Percentiles rank a stretch among this genome's conserved stretches.
These are phyloP conservation scores for Ceratoteleas bidentatus DNA, from an alignment of 1,140 invertebrate species.

Conservation along the genomic window DNA sequence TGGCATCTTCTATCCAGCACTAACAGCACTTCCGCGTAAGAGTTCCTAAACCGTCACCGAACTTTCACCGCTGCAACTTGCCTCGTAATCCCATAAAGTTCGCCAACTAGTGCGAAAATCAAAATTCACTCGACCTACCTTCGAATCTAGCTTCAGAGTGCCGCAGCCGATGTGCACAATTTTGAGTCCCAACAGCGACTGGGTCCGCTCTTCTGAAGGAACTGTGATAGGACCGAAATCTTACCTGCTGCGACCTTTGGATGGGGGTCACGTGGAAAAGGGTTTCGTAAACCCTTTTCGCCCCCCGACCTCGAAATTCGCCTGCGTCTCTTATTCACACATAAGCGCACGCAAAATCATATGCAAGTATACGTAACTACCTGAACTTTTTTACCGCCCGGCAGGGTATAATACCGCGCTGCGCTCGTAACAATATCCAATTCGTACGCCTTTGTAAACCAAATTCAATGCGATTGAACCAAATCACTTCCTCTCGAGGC, in stretches of 20 bases:
- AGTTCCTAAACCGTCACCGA: too few relatives aligned
- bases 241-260: conserved; percentile 78
- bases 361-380: conserved; percentile 69
- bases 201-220: conserved; percentile 73
- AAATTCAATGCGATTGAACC: conserved; percentile 43
- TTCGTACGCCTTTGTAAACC: conserved; percentile 48
- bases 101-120: too few relatives aligned
- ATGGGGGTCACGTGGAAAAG: conserved; percentile 79
- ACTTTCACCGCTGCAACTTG: too few relatives aligned
- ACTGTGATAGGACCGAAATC: conserved; percentile 78
- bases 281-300: conserved; percentile 70
- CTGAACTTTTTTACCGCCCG: conserved; percentile 67
- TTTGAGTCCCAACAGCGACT: conserved; percentile 69
- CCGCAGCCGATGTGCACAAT: conserved; percentile 24
- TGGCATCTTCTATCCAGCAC: too few relatives aligned
- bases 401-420: conserved; percentile 55
- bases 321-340: conserved; percentile 69
- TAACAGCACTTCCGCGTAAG: too few relatives aligned
- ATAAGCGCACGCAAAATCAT: conserved; percentile 66
- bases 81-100: too few relatives aligned
- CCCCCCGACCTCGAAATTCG: conserved; percentile 63
- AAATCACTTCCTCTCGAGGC: conserved; percentile 43
- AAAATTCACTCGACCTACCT: too few relatives aligned
- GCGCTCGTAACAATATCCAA: conserved; percentile 59
- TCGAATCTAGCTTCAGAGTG: too few relatives aligned